Conservation (phyloP, 2,797 vertebrate species). For the Rhinella marina region DNA sequence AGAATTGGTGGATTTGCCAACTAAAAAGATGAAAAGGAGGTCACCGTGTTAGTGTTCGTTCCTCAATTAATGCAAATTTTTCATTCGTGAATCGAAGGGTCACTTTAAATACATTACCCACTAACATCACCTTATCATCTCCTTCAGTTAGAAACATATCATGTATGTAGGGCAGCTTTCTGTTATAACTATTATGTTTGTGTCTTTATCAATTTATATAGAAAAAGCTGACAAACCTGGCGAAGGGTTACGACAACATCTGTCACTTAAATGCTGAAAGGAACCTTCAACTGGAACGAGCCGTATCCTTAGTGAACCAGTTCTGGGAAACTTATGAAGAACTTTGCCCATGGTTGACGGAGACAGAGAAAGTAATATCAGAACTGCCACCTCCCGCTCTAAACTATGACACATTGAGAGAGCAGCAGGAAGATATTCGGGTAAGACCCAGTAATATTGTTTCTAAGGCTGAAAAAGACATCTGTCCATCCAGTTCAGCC, state of each 20-base stretch:
- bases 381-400: constrained; percentile 88
- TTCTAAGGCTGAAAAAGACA: too few species aligned
- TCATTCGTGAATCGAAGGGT: background rate
- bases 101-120: background rate
- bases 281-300: constrained; percentile 91
- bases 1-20: too few species aligned
- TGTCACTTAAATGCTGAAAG: constrained; percentile 95
- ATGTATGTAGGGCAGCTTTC: background rate
- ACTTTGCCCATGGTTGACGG: constrained; percentile 94
- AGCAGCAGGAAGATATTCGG: constrained; percentile 96
- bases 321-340: constrained; percentile 99
- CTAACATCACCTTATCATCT: background rate
- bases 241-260: constrained; percentile 84
- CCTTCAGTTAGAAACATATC: background rate
- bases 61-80: too few species aligned
- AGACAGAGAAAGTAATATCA: constrained; percentile 83
- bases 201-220: constrained; percentile 65
- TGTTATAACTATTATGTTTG: background rate
- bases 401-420: constrained; percentile 90
- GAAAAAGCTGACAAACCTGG: constrained; percentile 83
- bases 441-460: constrained; percentile 74
- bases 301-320: constrained; percentile 90
- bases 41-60: too few species aligned
- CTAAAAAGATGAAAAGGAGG: too few species aligned
- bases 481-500: too few species aligned